Base-by-base conservation (phyloP, 2,888 invertebrate genomes). In the Adelphocoris suturalis region DNA sequence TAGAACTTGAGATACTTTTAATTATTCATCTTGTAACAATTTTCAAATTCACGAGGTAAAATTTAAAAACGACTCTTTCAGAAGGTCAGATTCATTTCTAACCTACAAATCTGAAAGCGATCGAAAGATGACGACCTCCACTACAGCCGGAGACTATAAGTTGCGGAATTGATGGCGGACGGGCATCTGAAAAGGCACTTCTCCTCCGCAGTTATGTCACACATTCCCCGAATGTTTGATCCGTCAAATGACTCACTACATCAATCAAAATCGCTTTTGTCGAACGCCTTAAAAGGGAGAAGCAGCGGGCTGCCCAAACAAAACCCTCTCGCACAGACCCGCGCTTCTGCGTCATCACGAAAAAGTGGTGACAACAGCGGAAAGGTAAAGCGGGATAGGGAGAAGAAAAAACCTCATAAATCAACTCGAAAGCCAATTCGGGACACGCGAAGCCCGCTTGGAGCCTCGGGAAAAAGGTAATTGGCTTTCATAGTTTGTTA, bases 261-360 rank as follows among this genome's bases (percentile, higher is more conserved):
- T 89, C 89, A 89, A 89, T 89, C 89, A 89, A 89, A 37, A 89
- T 89, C 47, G 89, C 89, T 81, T 89, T 89, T 89, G 89, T 89
- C 81, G 82, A 47, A 19, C 19, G 52, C 88, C 88, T 37, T 88
- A 78, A 88, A 88, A 88, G 76, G 86, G 37, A 85, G 28, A 68
- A 37, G 89, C 89, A 61, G 89, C n/a, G n/a, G n/a, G n/a, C 89
- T 47, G 87, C 68, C 82, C 75, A 82, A 89, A 89, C 81, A 81
- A n/a, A 81, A 89, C 82, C 23, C 57, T 47, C 37, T 23, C 27
- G n/a, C 37, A 28, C 76, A 46, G 68, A 37, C 23, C 23, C 82
- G 46, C 13, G 52, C 37, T 68, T 37, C 61, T 48, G 86, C 28
- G 86, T 46, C 61, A 61, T 68, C 28, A 46, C 78, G 57, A 81